Conservation (phyloP, 1,140 invertebrate species). For the Mactra quadrangularis region DNA sequence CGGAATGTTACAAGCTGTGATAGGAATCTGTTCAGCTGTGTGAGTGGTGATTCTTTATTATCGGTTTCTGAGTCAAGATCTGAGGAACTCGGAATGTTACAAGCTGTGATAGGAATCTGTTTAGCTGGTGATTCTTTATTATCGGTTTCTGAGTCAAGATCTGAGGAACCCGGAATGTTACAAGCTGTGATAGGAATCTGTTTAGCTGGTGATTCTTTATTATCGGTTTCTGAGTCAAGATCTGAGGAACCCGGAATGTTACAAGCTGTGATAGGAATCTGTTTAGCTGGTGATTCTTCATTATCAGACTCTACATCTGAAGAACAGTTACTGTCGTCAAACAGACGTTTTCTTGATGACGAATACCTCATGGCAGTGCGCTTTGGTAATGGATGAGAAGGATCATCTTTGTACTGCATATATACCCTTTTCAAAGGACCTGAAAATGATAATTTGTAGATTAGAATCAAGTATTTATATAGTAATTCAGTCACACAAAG, state of each 20-base stretch:
- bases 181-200: no score
- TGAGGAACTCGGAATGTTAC: constrained; percentile 20
- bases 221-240: not conserved
- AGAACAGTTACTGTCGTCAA: constrained; percentile 22
- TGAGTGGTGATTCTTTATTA: constrained; percentile 10
- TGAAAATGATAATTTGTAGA: constrained; percentile 17
- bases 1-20: constrained; percentile 5
- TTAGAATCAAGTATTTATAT: not conserved
- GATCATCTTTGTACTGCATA: constrained; percentile 46
- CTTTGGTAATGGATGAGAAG: constrained; percentile 43
- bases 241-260: constrained; percentile 8
- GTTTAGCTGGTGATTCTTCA: constrained; percentile 9
- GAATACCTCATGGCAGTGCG: constrained; percentile 40
- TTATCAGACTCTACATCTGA: constrained; percentile 5
- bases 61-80: constrained; percentile 8
- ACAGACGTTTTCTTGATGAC: constrained; percentile 7
- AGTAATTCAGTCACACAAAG: no score
- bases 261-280: not conserved
- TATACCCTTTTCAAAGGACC: constrained; percentile 51
- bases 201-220: constrained; percentile 3
- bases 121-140: constrained; percentile 3
- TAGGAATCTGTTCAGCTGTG: not conserved
- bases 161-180: constrained; percentile 15
- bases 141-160: not conserved
- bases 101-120: not conserved